Percentiles rank a stretch among this genome's conserved stretches.
phyloP scores from a whole-genome alignment of 2,113 vertebrate species.

The Chroicocephalus ridibundus region DNA sequence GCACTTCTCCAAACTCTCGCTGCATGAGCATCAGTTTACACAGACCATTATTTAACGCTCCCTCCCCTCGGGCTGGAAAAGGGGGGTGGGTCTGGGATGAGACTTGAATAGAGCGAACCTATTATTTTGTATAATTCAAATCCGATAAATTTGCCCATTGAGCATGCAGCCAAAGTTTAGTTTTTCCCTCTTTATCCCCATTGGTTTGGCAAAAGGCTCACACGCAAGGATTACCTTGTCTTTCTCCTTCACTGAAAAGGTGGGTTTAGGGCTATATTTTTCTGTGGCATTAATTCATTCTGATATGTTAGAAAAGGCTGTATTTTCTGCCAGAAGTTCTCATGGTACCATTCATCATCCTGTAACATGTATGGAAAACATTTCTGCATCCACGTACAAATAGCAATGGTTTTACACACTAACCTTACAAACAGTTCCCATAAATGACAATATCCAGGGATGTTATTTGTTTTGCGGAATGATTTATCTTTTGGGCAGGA shows the following conservation, averaged over 20 bases:
- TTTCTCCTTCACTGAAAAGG: neutral
- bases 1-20: constrained; percentile 42
- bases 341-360: neutral
- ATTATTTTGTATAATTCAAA: constrained; percentile 57
- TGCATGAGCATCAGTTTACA: constrained; percentile 73
- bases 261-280: neutral
- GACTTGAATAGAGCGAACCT: constrained; percentile 50
- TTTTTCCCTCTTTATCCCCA: neutral
- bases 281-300: neutral
- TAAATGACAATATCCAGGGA: neutral
- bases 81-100: constrained; percentile 63
- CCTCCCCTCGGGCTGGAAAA: constrained; percentile 68
- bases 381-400: neutral
- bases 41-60: constrained; percentile 64
- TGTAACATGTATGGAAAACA: neutral
- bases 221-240: neutral
- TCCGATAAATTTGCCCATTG: constrained; percentile 41
- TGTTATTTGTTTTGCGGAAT: neutral
- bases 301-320: neutral
- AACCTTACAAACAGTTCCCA: neutral
- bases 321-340: neutral
- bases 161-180: neutral
- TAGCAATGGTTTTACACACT: neutral
- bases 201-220: neutral
- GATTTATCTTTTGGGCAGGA: neutral